phyloP scores from a whole-genome alignment of 2,113 vertebrate genomes.

The Brienomyrus longianalis region DNA sequence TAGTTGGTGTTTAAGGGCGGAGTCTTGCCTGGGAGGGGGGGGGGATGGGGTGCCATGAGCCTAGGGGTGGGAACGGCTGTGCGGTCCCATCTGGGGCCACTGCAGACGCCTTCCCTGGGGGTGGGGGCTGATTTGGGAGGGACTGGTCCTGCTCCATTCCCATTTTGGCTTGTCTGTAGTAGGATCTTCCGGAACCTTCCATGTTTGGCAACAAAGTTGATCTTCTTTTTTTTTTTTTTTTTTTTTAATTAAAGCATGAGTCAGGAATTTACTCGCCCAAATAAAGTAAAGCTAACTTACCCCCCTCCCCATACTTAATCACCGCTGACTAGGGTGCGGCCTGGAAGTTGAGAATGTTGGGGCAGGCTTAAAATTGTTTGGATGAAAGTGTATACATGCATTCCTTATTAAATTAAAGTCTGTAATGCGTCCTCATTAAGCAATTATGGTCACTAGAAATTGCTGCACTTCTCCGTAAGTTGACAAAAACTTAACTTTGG shows the following conservation, averaged over 20 bases:
- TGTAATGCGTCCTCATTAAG: constrained; percentile 53
- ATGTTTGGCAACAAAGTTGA: background rate
- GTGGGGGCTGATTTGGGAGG: background rate
- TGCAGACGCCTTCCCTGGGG: background rate
- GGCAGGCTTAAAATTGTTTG: constrained; percentile 49
- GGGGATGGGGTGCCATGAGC: background rate
- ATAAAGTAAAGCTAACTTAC: background rate
- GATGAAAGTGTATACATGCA: constrained; percentile 52
- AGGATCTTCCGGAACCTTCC: background rate
- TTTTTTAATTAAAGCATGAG: background rate
- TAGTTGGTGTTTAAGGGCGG: background rate
- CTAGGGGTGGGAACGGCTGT: background rate
- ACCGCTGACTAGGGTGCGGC: constrained; percentile 30
- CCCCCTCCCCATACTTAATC: constrained; percentile 1
- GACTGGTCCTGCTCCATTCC: background rate
- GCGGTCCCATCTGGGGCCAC: background rate
- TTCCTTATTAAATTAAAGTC: constrained; percentile 47
- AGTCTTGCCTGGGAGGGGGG: background rate
- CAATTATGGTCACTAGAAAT: constrained; percentile 54
- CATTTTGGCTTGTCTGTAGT: background rate
- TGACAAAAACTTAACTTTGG: constrained; percentile 46
- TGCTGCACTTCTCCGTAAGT: constrained; percentile 48
- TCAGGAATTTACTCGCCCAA: background rate
- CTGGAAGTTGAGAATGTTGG: constrained; percentile 32
- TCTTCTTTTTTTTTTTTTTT: background rate